These are phyloP conservation scores for Alectura lathami DNA, from an alignment of 2,113 vertebrate genomes.

Conservation along the genomic window DNA sequence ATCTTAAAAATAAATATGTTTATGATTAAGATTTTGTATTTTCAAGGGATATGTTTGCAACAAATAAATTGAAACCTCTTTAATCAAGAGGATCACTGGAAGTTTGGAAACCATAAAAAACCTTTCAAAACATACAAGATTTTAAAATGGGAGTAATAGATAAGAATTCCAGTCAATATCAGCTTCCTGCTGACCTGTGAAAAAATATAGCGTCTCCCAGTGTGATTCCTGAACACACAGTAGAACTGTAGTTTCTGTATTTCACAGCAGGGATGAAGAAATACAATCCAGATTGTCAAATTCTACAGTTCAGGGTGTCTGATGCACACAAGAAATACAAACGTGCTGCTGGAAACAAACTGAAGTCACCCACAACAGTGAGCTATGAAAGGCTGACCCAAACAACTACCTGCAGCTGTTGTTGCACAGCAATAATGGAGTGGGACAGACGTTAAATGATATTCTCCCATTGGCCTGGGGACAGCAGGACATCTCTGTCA, in stretches of 20 bases:
- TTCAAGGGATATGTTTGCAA: slow-evolving; percentile 49
- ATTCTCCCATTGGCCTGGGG: background rate
- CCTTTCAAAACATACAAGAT: background rate
- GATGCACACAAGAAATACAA: background rate
- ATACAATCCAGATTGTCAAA: background rate
- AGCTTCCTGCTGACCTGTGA: background rate
- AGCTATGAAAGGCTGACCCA: background rate
- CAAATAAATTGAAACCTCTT: slow-evolving; percentile 6
- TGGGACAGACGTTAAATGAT: background rate
- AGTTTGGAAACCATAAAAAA: background rate
- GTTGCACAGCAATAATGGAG: background rate
- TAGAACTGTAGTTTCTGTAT: background rate
- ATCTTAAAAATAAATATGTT: slow-evolving; percentile 64
- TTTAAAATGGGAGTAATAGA: background rate
- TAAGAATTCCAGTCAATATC: background rate
- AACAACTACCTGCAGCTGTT: background rate
- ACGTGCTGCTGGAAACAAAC: background rate
- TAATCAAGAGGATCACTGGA: background rate
- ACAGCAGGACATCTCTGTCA: background rate
- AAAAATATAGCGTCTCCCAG: background rate
- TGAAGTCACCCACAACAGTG: background rate
- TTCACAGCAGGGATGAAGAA: background rate
- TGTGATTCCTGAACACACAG: background rate
- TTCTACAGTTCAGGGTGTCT: background rate
- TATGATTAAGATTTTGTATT: slow-evolving; percentile 56